A percentile compares a stretch with the other conserved stretches of the same genome.
These are phyloP conservation scores for Scophthalmus maximus DNA, from an alignment of 2,113 vertebrate species.

Conservation along the genomic window DNA sequence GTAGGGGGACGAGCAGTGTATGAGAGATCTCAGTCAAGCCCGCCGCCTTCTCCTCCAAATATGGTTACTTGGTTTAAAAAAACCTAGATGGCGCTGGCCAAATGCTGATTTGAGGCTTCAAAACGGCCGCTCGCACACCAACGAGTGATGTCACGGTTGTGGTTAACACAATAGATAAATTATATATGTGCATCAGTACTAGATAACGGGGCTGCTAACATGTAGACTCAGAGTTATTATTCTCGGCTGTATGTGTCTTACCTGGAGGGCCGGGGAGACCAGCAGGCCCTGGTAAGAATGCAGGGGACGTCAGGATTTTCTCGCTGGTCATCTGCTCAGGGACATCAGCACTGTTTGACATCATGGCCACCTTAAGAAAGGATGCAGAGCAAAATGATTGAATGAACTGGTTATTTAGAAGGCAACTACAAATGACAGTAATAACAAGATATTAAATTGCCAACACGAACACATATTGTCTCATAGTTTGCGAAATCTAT, in stretches of 20 bases:
- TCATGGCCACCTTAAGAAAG: conserved; percentile 86
- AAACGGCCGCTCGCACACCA: no score
- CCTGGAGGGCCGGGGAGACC: conserved; percentile 92
- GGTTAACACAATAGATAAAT: no score
- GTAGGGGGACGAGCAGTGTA: no score
- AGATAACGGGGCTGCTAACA: no score
- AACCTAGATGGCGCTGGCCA: no score
- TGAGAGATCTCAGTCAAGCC: no score
- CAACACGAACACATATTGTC: neutral
- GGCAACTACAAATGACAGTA: neutral
- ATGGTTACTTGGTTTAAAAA: no score
- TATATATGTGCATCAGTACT: no score
- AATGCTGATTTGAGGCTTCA: no score
- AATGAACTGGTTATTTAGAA: conserved; percentile 21
- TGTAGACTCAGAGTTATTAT: neutral
- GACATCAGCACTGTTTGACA: conserved; percentile 90
- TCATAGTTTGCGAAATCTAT: neutral
- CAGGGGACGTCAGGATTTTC: conserved; percentile 87
- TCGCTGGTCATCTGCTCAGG: conserved; percentile 90
- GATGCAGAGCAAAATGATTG: conserved; percentile 1
- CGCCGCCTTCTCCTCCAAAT: no score
- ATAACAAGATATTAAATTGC: neutral
- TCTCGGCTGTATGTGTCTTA: conserved; percentile 69
- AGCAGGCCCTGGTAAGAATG: conserved; percentile 89
- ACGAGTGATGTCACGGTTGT: no score